These are phyloP conservation scores for Picus viridis DNA, from an alignment of 2,797 vertebrate genomes.

Conservation along the genomic window DNA sequence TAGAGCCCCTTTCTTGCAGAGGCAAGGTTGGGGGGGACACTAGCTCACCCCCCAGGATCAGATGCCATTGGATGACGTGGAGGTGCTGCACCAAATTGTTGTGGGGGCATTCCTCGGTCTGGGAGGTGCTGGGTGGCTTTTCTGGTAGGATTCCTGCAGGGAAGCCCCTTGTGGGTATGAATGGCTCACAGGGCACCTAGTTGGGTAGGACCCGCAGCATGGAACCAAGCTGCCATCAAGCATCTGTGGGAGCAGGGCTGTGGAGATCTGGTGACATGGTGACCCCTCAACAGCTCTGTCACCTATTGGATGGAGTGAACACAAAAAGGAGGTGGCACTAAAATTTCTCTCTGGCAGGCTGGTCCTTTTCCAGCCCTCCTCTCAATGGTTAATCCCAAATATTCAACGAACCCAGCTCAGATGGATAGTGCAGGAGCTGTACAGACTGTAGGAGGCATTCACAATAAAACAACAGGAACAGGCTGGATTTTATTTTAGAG, in stretches of 20 bases:
- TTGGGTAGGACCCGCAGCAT: accelerated
- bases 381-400: not conserved
- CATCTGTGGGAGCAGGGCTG: accelerated
- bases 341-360: accelerated
- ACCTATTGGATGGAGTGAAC: accelerated
- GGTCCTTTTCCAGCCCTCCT: not conserved
- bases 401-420: not conserved
- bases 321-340: not conserved
- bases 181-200: accelerated
- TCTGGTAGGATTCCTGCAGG: not conserved
- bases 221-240: not conserved
- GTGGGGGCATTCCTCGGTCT: accelerated
- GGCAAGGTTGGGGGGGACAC: not conserved
- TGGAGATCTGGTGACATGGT: not conserved
- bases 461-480: constrained; percentile 34
- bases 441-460: not conserved
- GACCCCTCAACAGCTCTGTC: not conserved
- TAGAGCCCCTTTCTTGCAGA: accelerated
- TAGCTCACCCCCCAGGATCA: not conserved
- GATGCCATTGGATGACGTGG: not conserved
- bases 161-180: not conserved
- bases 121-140: accelerated
- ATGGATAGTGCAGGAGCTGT: not conserved
- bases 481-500: constrained; percentile 33
- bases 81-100: too few relatives aligned